phyloP scores from a whole-genome alignment of 1,140 invertebrate genomes.

The Papilio xuthus region DNA sequence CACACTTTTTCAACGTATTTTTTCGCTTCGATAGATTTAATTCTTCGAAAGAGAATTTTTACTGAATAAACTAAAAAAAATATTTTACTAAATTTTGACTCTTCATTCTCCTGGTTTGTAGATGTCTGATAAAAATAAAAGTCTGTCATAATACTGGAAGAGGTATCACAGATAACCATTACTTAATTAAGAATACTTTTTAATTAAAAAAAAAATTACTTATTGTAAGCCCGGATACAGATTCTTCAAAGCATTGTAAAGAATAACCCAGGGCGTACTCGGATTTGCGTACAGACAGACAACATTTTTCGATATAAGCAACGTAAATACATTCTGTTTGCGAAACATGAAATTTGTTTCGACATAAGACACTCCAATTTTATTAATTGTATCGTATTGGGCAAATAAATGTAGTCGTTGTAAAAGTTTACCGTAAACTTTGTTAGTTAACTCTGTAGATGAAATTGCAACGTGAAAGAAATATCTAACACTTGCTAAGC shows the following conservation, averaged over 20 bases:
- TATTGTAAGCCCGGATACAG: too few relatives aligned
- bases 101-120: not conserved
- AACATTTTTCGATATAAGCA: too few relatives aligned
- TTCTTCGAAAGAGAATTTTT: constrained; percentile 30
- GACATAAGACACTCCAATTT: too few relatives aligned
- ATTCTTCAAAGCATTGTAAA: too few relatives aligned
- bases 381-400: too few relatives aligned
- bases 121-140: not conserved
- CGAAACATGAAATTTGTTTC: too few relatives aligned
- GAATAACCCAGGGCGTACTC: too few relatives aligned
- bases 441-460: not conserved
- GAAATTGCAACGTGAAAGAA: not conserved
- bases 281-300: too few relatives aligned
- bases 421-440: constrained; percentile 1
- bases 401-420: not conserved
- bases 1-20: constrained; percentile 22
- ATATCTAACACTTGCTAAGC: not conserved
- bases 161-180: not conserved
- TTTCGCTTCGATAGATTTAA: constrained; percentile 37
- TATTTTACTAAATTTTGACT: not conserved
- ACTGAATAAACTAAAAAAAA: not conserved
- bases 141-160: not conserved
- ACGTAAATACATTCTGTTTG: too few relatives aligned
- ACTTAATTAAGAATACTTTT: too few relatives aligned
- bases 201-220: too few relatives aligned